phyloP scores from a whole-genome alignment of 2,888 invertebrate genomes.

The Mythimna loreyi region DNA sequence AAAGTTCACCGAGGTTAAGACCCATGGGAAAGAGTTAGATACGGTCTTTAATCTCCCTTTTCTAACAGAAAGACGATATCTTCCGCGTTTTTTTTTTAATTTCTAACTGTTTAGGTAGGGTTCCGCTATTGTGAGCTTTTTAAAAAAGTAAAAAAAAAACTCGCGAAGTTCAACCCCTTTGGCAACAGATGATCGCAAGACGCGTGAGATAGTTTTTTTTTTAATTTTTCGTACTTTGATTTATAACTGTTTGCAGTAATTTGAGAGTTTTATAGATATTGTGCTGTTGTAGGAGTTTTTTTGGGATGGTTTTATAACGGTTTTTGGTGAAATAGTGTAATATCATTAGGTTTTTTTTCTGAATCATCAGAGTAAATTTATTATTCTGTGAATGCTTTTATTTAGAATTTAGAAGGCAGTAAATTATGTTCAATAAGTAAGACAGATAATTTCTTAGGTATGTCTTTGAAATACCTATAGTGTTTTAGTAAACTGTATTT shows the following conservation, averaged over 20 bases:
- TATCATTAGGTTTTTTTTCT: constrained; percentile 64
- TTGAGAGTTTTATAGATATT: constrained; percentile 88
- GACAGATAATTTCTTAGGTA: too few relatives aligned
- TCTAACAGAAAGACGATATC: constrained; percentile 79
- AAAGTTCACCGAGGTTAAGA: constrained; percentile 88
- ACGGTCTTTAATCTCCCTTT: constrained; percentile 78
- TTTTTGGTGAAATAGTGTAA: constrained; percentile 69
- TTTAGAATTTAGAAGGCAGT: too few relatives aligned
- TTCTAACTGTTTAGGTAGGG: constrained; percentile 83
- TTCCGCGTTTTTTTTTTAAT: constrained; percentile 81
- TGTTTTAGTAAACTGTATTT: not conserved
- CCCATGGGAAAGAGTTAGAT: constrained; percentile 91
- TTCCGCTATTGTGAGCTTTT: constrained; percentile 80
- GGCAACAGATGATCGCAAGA: constrained; percentile 84
- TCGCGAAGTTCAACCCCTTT: constrained; percentile 87
- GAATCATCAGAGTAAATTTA: constrained; percentile 23
- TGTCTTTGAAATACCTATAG: not conserved
- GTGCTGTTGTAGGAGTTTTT: constrained; percentile 78
- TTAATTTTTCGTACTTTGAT: constrained; percentile 79
- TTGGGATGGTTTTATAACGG: constrained; percentile 82
- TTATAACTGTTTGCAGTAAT: constrained; percentile 90
- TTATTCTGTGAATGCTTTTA: not conserved
- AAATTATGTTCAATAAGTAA: too few relatives aligned
- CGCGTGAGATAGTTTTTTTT: constrained; percentile 88
- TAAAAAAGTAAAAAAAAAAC: constrained; percentile 64